Conservation (phyloP, 2,113 vertebrate species). For the Cephalopholis sonnerati region DNA sequence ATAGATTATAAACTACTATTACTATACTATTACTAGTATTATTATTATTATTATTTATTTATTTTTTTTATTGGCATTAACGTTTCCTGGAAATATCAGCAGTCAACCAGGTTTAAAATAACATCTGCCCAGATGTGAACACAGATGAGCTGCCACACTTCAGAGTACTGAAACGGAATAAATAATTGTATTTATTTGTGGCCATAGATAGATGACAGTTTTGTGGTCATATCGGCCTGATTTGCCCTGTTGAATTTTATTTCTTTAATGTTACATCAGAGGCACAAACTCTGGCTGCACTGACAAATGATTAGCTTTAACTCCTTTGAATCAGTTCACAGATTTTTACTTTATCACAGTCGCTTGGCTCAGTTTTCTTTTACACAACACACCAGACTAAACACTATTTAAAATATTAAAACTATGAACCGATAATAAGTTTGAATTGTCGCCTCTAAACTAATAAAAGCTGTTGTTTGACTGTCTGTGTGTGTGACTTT, state of each 20-base stretch:
- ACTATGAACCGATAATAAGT: too few species aligned
- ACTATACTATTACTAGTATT: too few species aligned
- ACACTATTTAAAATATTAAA: neutral
- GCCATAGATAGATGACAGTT: neutral
- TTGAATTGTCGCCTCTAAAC: neutral
- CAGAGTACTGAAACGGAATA: neutral
- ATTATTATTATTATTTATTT: too few species aligned
- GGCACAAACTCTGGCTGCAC: too few species aligned
- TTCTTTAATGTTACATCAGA: neutral
- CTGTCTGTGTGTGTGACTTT: neutral
- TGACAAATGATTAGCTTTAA: neutral
- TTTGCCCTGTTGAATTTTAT: neutral
- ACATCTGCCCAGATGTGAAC: conserved; percentile 10
- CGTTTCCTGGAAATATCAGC: neutral
- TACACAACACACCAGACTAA: neutral
- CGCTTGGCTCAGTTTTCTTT: neutral
- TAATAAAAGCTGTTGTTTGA: neutral
- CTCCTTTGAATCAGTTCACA: neutral
- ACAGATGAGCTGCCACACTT: neutral
- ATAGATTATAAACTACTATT: too few species aligned
- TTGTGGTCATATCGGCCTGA: neutral
- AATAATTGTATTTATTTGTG: neutral
- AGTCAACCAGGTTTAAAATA: neutral
- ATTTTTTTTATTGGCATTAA: too few species aligned
- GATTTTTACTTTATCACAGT: neutral